These are phyloP conservation scores for Branchinecta sandiegonensis DNA, from an alignment of 2,888 invertebrate species.

Conservation along the genomic window DNA sequence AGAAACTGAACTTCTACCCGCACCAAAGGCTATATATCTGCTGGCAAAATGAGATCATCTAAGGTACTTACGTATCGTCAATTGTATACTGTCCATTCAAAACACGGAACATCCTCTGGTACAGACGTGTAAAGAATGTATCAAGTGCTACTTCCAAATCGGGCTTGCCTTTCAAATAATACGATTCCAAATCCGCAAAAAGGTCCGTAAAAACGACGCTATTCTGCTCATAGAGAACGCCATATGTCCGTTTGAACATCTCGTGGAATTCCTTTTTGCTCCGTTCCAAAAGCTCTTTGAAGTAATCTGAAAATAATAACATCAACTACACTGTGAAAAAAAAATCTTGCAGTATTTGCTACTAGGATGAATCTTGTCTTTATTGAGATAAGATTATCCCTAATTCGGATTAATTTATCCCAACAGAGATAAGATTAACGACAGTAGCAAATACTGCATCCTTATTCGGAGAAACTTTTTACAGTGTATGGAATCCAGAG, in stretches of 20 bases:
- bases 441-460: too few relatives aligned
- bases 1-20: too few relatives aligned
- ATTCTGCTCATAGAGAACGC: conserved; percentile 85
- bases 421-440: too few relatives aligned
- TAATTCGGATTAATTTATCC: too few relatives aligned
- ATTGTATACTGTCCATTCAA: conserved; percentile 83
- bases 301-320: conserved; percentile 52
- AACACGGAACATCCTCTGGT: conserved; percentile 91
- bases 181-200: conserved; percentile 73
- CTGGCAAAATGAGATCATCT: neutral
- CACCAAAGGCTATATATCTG: too few relatives aligned
- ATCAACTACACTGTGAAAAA: too few relatives aligned
- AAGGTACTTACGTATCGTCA: conserved; percentile 50
- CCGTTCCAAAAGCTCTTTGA: conserved; percentile 63
- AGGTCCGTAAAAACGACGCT: conserved; percentile 81
- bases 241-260: conserved; percentile 92
- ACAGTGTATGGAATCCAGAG: too few relatives aligned
- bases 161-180: conserved; percentile 69
- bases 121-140: conserved; percentile 76
- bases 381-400: too few relatives aligned
- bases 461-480: too few relatives aligned
- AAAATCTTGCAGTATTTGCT: too few relatives aligned
- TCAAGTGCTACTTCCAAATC: conserved; percentile 77
- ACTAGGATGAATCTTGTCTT: too few relatives aligned
- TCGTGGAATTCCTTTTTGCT: conserved; percentile 77